Base-by-base conservation (phyloP, 2,888 invertebrate species). In the Tryphoninae sp. region DNA sequence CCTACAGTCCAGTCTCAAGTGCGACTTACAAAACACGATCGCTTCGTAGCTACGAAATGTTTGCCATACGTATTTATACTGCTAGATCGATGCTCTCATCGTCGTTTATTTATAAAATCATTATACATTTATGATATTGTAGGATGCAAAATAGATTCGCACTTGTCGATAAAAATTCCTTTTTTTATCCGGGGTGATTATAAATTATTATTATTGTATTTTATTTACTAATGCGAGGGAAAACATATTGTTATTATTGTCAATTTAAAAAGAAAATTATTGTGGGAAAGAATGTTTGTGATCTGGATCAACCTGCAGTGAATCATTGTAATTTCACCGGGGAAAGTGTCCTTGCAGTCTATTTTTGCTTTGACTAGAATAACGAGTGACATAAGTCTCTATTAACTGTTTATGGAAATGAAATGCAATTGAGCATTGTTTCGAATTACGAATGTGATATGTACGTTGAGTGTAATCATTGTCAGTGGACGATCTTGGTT, bases 321-420 rank as follows among this genome's bases (percentile, higher is more conserved):
- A 3, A 33, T 33, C 4, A 33, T 6, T 4, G 6, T 33, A 7
- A 33, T 33, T 33, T 33, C 33, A 33, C 33, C 33, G 33, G 33
- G 33, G 33, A 33, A 33, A 33, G 33, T 33, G 6, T 33, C 33
- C 33, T 33, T 33, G 33, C 7, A 7, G 0, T 33, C 33, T 33
- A 33, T 4, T 33, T 33, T 33, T 6, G 33, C 7, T 33, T 33
- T 16, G 33, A 62, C 49, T 19, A 33, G 26, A 42, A 3, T 19
- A 19, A 72, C 72, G 33, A 62, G 33, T 51, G 33, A 61, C 61
- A 61, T 26, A 26, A 61, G 33, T 33, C 33, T 61, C 49, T 45
- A 61, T 13, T 61, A 22, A 49, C 26, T 2, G 16, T 33, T 51
- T 51, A 19, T 62, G 49, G 19, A 33, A 19, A 33, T 72, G n/a